phyloP scores from a whole-genome alignment of 2,113 vertebrate species.

The Zosterops borbonicus region DNA sequence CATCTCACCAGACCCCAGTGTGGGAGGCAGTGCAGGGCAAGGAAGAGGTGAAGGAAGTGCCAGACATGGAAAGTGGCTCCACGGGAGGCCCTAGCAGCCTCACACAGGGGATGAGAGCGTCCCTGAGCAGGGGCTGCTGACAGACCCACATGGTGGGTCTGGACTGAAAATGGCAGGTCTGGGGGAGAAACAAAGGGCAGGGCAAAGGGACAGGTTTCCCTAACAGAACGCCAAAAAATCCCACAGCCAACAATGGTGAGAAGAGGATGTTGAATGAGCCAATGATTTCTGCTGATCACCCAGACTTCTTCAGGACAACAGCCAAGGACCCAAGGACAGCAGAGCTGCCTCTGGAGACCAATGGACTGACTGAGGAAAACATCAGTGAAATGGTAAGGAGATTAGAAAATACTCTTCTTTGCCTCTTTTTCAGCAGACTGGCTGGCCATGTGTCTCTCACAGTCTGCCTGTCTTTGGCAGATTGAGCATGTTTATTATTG shows the following conservation, averaged over 20 bases:
- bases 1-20: rapidly evolving
- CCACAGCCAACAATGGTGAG: background rate
- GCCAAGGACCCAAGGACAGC: background rate
- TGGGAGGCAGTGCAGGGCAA: rapidly evolving
- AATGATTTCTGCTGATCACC: background rate
- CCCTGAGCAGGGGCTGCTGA: background rate
- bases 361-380: background rate
- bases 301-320: background rate
- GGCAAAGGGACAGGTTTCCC: background rate
- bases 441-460: background rate
- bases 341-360: rapidly evolving
- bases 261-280: background rate
- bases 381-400: background rate
- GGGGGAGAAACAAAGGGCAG: background rate
- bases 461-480: background rate
- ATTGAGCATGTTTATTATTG: background rate
- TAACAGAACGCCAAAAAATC: background rate
- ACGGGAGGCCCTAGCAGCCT: rapidly evolving
- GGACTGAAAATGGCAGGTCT: background rate
- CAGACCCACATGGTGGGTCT: background rate
- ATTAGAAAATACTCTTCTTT: background rate
- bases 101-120: rapidly evolving
- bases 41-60: background rate
- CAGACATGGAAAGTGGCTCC: background rate
- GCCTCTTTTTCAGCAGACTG: background rate